Evolutionary conservation across 1,140 invertebrate genomes (phyloP).

Genomic region (Fopius arisanus): DNA sequence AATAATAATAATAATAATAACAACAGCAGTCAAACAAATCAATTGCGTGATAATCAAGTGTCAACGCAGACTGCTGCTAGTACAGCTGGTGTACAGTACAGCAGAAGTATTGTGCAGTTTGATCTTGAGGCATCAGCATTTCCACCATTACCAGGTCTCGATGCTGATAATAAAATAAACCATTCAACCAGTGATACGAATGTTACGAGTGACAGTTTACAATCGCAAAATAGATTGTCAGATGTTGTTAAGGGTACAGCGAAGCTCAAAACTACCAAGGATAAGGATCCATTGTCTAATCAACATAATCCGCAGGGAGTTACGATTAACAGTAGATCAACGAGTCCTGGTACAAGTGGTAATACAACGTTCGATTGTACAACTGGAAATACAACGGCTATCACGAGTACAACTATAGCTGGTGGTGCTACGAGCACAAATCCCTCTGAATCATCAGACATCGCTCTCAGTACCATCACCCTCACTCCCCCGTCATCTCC

Average conservation of each 20-base stretch:
- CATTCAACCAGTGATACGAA: slow-evolving; percentile 46
- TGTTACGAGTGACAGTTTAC: slow-evolving; percentile 47
- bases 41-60: slow-evolving; percentile 12
- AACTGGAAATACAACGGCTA: not conserved
- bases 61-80: slow-evolving; percentile 36
- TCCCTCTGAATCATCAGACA: slow-evolving; percentile 57
- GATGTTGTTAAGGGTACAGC: slow-evolving; percentile 84
- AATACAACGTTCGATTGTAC: not conserved
- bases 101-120: slow-evolving; percentile 70
- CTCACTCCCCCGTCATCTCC: slow-evolving; percentile 70
- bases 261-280: slow-evolving; percentile 66
- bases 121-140: slow-evolving; percentile 83
- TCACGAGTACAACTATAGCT: slow-evolving; percentile 18
- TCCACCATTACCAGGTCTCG: slow-evolving; percentile 78
- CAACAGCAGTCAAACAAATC: not conserved
- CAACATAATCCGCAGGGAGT: slow-evolving; percentile 38
- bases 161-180: slow-evolving; percentile 52
- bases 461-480: slow-evolving; percentile 62
- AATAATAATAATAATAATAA: slow-evolving; percentile 46
- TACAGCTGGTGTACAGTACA: slow-evolving; percentile 50
- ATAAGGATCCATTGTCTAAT: slow-evolving; percentile 42
- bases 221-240: slow-evolving; percentile 71
- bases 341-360: slow-evolving; percentile 52
- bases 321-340: slow-evolving; percentile 57
- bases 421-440: slow-evolving; percentile 55